Conservation (phyloP, 2,797 vertebrate species). For the Gobionotothen gibberifrons region DNA sequence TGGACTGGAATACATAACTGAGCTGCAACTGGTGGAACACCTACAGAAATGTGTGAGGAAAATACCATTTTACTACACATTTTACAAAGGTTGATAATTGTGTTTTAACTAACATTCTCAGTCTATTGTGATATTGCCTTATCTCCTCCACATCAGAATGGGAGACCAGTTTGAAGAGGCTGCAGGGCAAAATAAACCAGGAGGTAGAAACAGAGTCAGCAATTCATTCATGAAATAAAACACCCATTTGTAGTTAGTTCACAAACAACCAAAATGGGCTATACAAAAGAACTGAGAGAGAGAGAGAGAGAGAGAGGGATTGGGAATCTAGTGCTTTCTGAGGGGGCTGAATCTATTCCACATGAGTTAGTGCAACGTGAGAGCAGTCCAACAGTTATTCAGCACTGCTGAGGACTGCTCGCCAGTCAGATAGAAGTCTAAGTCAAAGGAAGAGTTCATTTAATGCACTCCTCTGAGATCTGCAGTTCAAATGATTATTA, state of each 20-base stretch:
- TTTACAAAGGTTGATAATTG: constrained; percentile 20
- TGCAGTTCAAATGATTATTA: constrained; percentile 19
- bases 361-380: constrained; percentile 64
- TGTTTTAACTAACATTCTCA: constrained; percentile 12
- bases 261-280: constrained; percentile 35
- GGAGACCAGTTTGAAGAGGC: constrained; percentile 29
- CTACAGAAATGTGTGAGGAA: constrained; percentile 6
- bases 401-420: constrained; percentile 43
- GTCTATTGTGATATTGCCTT: constrained; percentile 17
- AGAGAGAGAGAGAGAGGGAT: constrained; percentile 5
- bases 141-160: constrained; percentile 33
- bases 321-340: constrained; percentile 30
- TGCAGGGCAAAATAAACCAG: constrained; percentile 37
- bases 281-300: too few species aligned
- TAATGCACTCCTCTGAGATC: constrained; percentile 32
- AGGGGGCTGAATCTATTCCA: constrained; percentile 58
- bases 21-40: constrained; percentile 11
- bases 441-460: constrained; percentile 24
- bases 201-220: constrained; percentile 31
- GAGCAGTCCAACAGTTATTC: constrained; percentile 54
- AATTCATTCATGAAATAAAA: constrained; percentile 50
- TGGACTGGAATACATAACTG: constrained; percentile 20
- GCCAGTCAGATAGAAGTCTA: neutral
- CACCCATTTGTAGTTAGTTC: constrained; percentile 14
- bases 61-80: constrained; percentile 19